Conservation (phyloP, 2,113 vertebrate genomes). For the Accipiter virgatus region DNA sequence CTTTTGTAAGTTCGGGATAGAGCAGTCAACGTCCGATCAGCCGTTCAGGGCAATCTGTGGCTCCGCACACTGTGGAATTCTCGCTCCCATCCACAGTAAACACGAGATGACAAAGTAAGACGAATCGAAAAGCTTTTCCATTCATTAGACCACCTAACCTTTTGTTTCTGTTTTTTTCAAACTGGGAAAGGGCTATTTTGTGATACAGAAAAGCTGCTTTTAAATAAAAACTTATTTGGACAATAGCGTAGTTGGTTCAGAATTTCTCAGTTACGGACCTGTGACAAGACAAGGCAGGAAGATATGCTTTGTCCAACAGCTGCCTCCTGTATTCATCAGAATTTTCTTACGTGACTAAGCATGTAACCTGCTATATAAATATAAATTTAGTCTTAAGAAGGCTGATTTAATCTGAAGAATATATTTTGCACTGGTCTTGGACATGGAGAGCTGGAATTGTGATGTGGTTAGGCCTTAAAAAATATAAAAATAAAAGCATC, state of each 20-base stretch:
- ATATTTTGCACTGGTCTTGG: slow-evolving; percentile 50
- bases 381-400: slow-evolving; percentile 58
- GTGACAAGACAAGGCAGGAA: not conserved
- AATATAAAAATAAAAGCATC: not conserved
- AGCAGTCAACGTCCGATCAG: rapidly evolving
- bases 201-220: not conserved
- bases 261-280: not conserved
- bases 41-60: not conserved
- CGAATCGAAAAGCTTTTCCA: rapidly evolving
- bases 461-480: slow-evolving; percentile 41
- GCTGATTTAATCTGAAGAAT: slow-evolving; percentile 51
- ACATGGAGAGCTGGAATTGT: slow-evolving; percentile 41
- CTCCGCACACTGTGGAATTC: not conserved
- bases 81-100: not conserved
- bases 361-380: slow-evolving; percentile 1
- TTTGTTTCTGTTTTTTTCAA: not conserved
- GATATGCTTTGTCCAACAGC: not conserved
- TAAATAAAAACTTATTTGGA: not conserved
- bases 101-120: not conserved
- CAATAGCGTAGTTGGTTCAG: not conserved
- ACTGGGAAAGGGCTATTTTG: not conserved
- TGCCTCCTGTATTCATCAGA: slow-evolving; percentile 12
- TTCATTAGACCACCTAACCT: not conserved
- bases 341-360: slow-evolving; percentile 39
- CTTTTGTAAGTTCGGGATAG: not conserved